Percentiles rank a stretch among this genome's conserved stretches.
Conservation (phyloP, 2,888 invertebrate genomes). For the Nemotelus pantherinus region DNA sequence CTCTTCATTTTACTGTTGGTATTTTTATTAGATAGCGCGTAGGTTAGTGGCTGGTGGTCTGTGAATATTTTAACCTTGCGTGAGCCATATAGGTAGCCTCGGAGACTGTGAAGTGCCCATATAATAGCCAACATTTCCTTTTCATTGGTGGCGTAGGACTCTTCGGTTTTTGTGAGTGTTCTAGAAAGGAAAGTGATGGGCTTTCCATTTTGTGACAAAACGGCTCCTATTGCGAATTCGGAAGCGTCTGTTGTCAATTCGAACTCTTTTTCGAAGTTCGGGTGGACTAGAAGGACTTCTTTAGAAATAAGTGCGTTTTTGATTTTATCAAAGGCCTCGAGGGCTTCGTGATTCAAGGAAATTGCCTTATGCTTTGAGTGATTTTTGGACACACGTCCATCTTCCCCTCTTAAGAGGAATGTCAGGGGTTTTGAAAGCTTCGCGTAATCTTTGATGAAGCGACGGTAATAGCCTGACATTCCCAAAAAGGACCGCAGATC, state of each 20-base stretch:
- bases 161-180: constrained; percentile 13
- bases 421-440: too few species aligned
- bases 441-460: too few species aligned
- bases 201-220: neutral
- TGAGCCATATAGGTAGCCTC: neutral
- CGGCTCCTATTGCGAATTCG: neutral
- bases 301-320: neutral
- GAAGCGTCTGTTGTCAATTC: constrained; percentile 9
- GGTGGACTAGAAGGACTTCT: neutral
- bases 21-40: too few species aligned
- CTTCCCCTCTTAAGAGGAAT: too few species aligned
- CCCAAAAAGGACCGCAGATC: constrained; percentile 9
- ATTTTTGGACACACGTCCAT: too few species aligned
- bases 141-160: neutral
- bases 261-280: neutral
- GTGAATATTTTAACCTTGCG: neutral
- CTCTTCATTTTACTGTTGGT: neutral
- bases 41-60: too few species aligned
- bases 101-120: neutral
- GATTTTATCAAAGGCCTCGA: neutral
- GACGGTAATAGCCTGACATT: constrained; percentile 14
- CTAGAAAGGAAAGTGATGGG: constrained; percentile 6
- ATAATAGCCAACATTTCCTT: constrained; percentile 24
- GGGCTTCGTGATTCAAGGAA: neutral
- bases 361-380: neutral